Conservation (phyloP, 2,888 invertebrate genomes). For the Tricholauxania praeusta region DNA sequence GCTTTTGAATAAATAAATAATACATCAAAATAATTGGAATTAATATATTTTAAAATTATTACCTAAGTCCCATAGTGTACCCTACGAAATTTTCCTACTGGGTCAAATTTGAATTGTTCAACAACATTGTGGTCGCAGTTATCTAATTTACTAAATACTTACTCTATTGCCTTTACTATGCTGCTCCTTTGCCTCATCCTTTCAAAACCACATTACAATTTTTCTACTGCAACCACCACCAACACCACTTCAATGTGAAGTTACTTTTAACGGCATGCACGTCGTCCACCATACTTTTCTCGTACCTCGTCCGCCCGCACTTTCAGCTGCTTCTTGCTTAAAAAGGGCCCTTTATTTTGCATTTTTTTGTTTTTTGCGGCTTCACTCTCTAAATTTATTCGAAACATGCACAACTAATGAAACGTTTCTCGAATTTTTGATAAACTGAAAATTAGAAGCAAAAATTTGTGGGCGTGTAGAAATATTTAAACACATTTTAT, state of each 20-base stretch:
- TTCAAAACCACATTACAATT: neutral
- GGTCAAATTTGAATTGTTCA: neutral
- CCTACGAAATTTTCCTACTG: neutral
- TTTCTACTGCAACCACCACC: neutral
- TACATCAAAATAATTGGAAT: too few species aligned
- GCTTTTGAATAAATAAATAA: too few species aligned
- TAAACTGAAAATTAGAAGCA: slow-evolving; percentile 49
- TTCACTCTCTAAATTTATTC: slow-evolving; percentile 55
- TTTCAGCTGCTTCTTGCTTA: slow-evolving; percentile 23
- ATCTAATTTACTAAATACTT: slow-evolving; percentile 30
- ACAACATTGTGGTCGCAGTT: slow-evolving; percentile 14
- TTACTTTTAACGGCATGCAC: slow-evolving; percentile 7
- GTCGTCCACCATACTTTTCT: slow-evolving; percentile 18
- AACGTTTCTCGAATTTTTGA: slow-evolving; percentile 64
- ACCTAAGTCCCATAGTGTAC: too few species aligned
- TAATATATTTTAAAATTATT: too few species aligned
- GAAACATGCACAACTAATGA: slow-evolving; percentile 64
- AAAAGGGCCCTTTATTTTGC: slow-evolving; percentile 43
- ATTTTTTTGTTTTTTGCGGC: slow-evolving; percentile 36
- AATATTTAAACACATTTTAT: slow-evolving; percentile 23
- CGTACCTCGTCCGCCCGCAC: slow-evolving; percentile 44
- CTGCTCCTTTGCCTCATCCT: neutral
- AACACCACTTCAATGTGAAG: slow-evolving; percentile 1
- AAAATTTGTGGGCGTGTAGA: slow-evolving; percentile 17
- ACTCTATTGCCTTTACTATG: too few species aligned